phyloP scores from a whole-genome alignment of 2,797 vertebrate genomes.

The Molossus molossus region DNA sequence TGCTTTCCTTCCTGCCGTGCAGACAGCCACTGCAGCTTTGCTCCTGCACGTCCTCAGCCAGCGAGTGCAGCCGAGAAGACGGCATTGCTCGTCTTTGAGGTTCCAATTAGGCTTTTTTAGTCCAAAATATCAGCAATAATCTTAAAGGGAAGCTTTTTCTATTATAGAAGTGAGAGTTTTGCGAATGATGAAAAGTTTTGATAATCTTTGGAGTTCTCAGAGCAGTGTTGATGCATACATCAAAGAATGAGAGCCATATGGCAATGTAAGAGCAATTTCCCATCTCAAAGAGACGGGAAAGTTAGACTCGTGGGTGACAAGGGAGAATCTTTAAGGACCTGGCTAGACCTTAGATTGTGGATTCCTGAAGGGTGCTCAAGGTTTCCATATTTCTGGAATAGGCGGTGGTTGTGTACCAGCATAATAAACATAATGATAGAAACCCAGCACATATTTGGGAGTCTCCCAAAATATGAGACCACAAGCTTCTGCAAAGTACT shows the following conservation, averaged over 20 bases:
- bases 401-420: background rate
- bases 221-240: slow-evolving; percentile 42
- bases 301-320: background rate
- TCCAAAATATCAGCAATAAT: background rate
- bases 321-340: background rate
- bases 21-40: background rate
- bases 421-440: background rate
- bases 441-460: background rate
- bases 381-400: background rate
- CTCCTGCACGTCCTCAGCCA: background rate
- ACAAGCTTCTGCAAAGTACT: background rate
- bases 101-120: slow-evolving; percentile 13
- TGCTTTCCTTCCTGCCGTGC: background rate
- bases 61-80: background rate
- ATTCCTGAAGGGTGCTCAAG: background rate
- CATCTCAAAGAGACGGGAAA: background rate
- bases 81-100: background rate
- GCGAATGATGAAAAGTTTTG: background rate
- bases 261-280: background rate
- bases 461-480: background rate
- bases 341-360: background rate
- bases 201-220: slow-evolving; percentile 35
- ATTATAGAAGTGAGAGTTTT: background rate
- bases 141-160: slow-evolving; percentile 36
- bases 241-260: background rate